Evolutionary conservation across 64 coral and sea anemone genomes (phyloP), one percentile per base, ranked within the genome.

Genomic region (Platygyra sinensis): DNA sequence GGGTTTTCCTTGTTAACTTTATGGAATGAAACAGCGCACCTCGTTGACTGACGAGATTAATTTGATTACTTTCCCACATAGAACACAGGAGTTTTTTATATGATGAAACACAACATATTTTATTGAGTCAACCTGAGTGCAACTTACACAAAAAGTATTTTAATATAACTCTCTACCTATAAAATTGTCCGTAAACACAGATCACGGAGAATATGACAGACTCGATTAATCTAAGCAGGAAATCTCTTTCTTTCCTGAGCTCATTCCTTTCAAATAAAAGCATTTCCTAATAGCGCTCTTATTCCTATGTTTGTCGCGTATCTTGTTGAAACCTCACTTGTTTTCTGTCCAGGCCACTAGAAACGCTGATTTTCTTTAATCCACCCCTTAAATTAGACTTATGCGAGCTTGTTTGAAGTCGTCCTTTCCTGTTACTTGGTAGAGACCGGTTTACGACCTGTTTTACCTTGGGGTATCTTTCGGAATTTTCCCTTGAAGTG

Each of bases 141-240:
- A 85, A 85, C 38, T 46, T 27, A 14, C 22, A 71, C 81, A 49
- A 83, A 20, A 36, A 62, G 24, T 42, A 85, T n/a, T 51, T 65
- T 46, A 46, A 85, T 52, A 71, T 85, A n/a, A 65, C 61, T 62
- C 25, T 62, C 79, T 85, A 85, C 62, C 81, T 85, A 85, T 50
- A 29, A 4, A 51, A 85, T 71, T 20, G 33, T 36, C 4, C 33
- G 6, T 85, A 28, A 63, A 30, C 17, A 4, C 62, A 27, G 60
- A 79, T 13, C 13, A 29, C 20, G 1, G 0, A n/a, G 31, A 36
- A 67, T 25, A 10, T 16, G 64, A 71, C 33, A 46, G 4, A 62
- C 32, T 22, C 15, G 8, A 39, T 1, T 17, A 33, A 24, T 3
- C 65, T 25, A 3, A 42, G 20, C 33, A n/a, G 36, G 19, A 18